phyloP scores from a whole-genome alignment of 2,113 vertebrate species.

The Pelodiscus sinensis region DNA sequence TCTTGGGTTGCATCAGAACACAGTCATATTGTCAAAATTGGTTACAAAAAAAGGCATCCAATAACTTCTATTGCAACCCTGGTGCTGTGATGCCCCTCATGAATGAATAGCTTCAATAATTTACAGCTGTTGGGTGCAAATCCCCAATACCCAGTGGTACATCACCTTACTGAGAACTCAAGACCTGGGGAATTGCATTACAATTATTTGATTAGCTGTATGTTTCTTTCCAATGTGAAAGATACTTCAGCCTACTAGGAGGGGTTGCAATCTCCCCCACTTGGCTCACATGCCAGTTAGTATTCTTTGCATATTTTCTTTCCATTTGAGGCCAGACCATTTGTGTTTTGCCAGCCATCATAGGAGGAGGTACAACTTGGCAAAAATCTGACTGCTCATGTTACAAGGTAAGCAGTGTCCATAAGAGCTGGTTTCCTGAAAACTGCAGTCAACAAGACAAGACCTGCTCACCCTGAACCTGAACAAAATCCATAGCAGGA shows the following conservation, averaged over 20 bases:
- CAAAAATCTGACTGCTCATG: accelerated
- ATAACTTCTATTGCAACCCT: neutral
- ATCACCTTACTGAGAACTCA: neutral
- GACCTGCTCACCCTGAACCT: neutral
- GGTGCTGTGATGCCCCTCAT: neutral
- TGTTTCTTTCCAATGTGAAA: neutral
- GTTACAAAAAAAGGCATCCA: accelerated
- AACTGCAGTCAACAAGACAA: neutral
- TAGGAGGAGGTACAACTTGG: accelerated
- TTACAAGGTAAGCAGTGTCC: neutral
- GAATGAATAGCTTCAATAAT: neutral
- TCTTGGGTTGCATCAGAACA: neutral
- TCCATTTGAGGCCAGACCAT: neutral
- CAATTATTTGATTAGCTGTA: neutral
- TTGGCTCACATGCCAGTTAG: neutral
- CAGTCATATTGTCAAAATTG: neutral
- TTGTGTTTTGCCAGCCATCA: neutral
- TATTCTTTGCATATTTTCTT: neutral
- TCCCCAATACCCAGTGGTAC: neutral
- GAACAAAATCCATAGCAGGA: neutral
- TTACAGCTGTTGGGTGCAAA: accelerated
- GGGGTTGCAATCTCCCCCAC: neutral
- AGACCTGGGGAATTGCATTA: accelerated
- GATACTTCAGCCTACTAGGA: accelerated
- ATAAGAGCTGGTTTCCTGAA: neutral